These are phyloP conservation scores for Rotaria sp. DNA, from an alignment of 2,888 invertebrate species.

Conservation along the genomic window DNA sequence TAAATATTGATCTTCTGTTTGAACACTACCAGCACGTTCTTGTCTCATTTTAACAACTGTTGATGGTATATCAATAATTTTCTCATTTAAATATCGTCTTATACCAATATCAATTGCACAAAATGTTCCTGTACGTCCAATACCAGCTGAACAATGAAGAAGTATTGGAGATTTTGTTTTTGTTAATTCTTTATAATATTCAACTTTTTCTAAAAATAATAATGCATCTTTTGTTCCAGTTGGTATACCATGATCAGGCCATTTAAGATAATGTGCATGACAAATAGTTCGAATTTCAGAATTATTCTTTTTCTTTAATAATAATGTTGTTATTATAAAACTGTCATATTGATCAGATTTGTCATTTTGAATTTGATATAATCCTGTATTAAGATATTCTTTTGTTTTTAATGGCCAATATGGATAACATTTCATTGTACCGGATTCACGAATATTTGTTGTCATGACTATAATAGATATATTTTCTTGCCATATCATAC, in stretches of 20 bases:
- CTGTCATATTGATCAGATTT: slow-evolving; percentile 71
- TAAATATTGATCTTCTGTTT: slow-evolving; percentile 97
- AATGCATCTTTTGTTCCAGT: slow-evolving; percentile 77
- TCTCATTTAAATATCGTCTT: slow-evolving; percentile 52
- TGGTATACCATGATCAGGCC: slow-evolving; percentile 93
- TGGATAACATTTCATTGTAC: slow-evolving; percentile 86
- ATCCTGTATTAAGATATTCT: slow-evolving; percentile 51
- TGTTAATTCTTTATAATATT: slow-evolving; percentile 58
- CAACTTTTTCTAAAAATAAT: slow-evolving; percentile 75
- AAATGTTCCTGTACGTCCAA: slow-evolving; percentile 71
- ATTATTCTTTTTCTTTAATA: not conserved
- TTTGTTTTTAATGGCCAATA: slow-evolving; percentile 81
- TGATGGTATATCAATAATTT: slow-evolving; percentile 53
- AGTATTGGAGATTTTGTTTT: slow-evolving; percentile 61
- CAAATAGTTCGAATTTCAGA: slow-evolving; percentile 61
- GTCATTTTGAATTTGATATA: slow-evolving; percentile 53
- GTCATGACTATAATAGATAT: slow-evolving; percentile 80
- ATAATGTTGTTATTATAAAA: slow-evolving; percentile 56
- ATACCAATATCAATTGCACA: slow-evolving; percentile 73
- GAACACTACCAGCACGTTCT: slow-evolving; percentile 91
- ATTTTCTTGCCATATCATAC: slow-evolving; percentile 94
- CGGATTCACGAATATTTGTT: slow-evolving; percentile 77
- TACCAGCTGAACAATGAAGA: slow-evolving; percentile 59
- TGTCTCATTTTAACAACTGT: slow-evolving; percentile 73
- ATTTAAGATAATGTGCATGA: slow-evolving; percentile 86